Percentiles rank a stretch among this genome's conserved stretches.
Conservation (phyloP, 1,140 invertebrate species). For the Bombus difficillimus region DNA sequence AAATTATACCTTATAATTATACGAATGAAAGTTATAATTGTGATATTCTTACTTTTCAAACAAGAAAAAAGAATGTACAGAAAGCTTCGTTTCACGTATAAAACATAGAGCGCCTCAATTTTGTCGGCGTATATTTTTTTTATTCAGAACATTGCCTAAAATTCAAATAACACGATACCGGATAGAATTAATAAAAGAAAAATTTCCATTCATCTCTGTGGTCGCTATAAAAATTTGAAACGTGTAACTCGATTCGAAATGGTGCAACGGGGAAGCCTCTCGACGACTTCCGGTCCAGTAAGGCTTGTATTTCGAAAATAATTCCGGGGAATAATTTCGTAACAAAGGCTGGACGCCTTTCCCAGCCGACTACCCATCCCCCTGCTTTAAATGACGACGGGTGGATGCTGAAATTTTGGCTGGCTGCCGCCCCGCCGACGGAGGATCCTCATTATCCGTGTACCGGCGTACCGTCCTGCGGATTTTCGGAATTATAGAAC, state of each 20-base stretch:
- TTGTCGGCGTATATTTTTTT: no score
- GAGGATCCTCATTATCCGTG: slow-evolving; percentile 45
- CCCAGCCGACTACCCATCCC: slow-evolving; percentile 8
- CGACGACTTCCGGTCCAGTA: background rate
- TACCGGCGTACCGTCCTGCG: background rate
- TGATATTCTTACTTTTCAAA: background rate
- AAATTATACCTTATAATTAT: no score
- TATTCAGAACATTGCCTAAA: no score
- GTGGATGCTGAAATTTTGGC: slow-evolving; percentile 30
- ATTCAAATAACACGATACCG: no score
- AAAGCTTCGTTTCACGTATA: no score
- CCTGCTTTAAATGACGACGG: background rate
- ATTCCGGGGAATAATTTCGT: slow-evolving; percentile 46
- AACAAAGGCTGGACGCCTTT: slow-evolving; percentile 12
- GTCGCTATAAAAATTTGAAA: background rate
- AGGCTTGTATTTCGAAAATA: slow-evolving; percentile 42
- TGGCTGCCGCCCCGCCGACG: background rate
- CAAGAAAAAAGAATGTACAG: no score
- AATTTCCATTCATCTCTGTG: background rate
- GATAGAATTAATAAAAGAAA: background rate
- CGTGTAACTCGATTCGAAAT: background rate
- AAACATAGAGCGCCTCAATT: no score
- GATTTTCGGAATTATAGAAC: slow-evolving; percentile 53
- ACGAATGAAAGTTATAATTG: background rate
- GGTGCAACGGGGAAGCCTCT: background rate